Percentiles rank a stretch among this genome's conserved stretches.
These are phyloP conservation scores for Eumacrocentrus americanus DNA, from an alignment of 2,888 invertebrate species.

Conservation along the genomic window DNA sequence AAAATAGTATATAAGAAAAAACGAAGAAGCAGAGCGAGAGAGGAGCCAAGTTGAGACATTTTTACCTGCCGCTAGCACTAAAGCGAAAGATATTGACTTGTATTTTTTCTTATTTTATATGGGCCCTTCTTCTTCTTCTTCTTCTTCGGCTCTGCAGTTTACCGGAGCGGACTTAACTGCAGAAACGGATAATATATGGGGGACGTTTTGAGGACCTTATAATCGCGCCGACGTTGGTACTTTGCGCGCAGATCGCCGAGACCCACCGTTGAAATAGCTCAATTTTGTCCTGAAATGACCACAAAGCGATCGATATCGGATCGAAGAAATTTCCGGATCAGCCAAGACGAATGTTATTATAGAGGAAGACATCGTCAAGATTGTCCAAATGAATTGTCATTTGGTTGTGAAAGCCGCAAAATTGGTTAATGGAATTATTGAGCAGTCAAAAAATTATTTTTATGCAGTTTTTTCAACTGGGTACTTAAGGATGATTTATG, in stretches of 20 bases:
- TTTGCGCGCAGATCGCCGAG: constrained; percentile 15
- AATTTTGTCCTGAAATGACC: constrained; percentile 34
- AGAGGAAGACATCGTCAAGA: too few relatives aligned
- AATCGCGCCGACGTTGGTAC: constrained; percentile 3
- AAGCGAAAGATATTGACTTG: constrained; percentile 49
- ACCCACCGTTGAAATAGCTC: constrained; percentile 37
- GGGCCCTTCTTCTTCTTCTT: constrained; percentile 10
- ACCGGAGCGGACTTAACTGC: constrained; percentile 21
- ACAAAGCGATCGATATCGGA: constrained; percentile 17
- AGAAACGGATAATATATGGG: constrained; percentile 48
- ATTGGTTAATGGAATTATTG: neutral
- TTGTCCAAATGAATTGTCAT: too few relatives aligned
- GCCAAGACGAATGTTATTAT: neutral
- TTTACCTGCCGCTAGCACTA: constrained; percentile 47
- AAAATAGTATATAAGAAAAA: constrained; percentile 33
- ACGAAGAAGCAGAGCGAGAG: constrained; percentile 39
- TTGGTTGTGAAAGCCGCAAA: too few relatives aligned
- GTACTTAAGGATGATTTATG: constrained; percentile 7
- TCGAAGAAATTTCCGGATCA: constrained; percentile 15
- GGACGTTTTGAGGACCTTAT: constrained; percentile 30
- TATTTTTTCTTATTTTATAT: constrained; percentile 37
- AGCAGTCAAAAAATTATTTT: neutral
- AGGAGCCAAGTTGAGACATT: constrained; percentile 54
- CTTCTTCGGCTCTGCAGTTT: constrained; percentile 10
- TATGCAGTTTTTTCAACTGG: neutral